A percentile compares a stretch with the other conserved stretches of the same genome.
Conservation (phyloP, 2,888 invertebrate genomes). For the Aquatica leii region DNA sequence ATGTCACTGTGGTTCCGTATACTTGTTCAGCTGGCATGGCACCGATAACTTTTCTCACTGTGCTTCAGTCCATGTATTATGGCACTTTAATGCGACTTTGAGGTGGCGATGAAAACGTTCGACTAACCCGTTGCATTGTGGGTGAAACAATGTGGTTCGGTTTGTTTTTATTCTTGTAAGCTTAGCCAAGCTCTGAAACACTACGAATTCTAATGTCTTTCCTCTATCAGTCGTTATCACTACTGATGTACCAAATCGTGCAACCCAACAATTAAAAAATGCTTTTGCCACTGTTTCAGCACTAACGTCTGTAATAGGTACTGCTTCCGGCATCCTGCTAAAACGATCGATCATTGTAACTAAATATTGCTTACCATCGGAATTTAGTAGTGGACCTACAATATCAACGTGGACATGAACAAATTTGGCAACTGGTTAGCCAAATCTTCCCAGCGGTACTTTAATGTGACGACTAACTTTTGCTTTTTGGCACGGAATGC, state of each 20-base stretch:
- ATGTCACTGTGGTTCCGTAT: neutral
- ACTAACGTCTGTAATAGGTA: neutral
- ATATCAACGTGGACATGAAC: neutral
- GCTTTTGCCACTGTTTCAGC: slow-evolving; percentile 4
- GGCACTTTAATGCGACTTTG: slow-evolving; percentile 9
- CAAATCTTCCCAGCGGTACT: neutral
- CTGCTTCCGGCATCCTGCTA: neutral
- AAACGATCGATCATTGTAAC: neutral
- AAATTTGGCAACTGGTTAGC: neutral
- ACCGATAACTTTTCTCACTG: neutral
- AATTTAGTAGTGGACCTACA: neutral
- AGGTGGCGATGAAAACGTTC: slow-evolving; percentile 31
- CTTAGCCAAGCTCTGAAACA: neutral
- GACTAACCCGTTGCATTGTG: slow-evolving; percentile 55
- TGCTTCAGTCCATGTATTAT: slow-evolving; percentile 7
- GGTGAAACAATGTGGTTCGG: slow-evolving; percentile 39
- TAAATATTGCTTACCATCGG: neutral
- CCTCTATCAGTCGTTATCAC: neutral
- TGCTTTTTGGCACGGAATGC: neutral
- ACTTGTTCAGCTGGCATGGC: neutral
- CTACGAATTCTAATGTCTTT: neutral
- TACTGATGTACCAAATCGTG: neutral
- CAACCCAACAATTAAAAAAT: neutral
- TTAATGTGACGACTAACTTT: neutral
- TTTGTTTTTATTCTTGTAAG: neutral